phyloP scores from a whole-genome alignment of 2,888 invertebrate species.

The Amphipoea oculea region DNA sequence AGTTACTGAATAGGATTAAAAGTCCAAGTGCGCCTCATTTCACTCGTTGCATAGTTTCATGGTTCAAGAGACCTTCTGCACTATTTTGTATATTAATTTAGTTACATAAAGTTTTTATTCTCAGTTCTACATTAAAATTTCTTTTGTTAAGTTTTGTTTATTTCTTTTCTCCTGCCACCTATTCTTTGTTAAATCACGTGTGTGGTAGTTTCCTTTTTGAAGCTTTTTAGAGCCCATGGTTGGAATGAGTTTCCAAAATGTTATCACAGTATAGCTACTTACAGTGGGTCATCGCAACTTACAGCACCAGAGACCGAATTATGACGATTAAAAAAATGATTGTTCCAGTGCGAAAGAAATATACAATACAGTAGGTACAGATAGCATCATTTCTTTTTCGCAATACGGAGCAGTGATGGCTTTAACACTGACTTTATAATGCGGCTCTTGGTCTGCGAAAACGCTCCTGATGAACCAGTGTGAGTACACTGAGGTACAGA shows the following conservation, averaged over 20 bases:
- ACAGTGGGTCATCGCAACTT: background rate
- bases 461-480: background rate
- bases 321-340: background rate
- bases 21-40: background rate
- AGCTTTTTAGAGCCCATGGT: background rate
- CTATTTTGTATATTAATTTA: slow-evolving; percentile 13
- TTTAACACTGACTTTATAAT: background rate
- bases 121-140: slow-evolving; percentile 24
- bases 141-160: slow-evolving; percentile 47
- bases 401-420: background rate
- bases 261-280: background rate
- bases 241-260: slow-evolving; percentile 5
- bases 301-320: no score
- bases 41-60: no score
- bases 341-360: background rate
- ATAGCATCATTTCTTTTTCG: background rate
- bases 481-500: background rate
- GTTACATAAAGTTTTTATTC: slow-evolving; percentile 54
- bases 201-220: slow-evolving; percentile 1
- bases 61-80: background rate
- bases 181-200: slow-evolving; percentile 31
- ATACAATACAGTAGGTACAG: no score
- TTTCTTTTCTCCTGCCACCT: slow-evolving; percentile 8
- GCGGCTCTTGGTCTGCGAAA: no score
- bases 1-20: background rate